These are phyloP conservation scores for Laspeyria flexula DNA, from an alignment of 2,888 invertebrate genomes.

Conservation along the genomic window DNA sequence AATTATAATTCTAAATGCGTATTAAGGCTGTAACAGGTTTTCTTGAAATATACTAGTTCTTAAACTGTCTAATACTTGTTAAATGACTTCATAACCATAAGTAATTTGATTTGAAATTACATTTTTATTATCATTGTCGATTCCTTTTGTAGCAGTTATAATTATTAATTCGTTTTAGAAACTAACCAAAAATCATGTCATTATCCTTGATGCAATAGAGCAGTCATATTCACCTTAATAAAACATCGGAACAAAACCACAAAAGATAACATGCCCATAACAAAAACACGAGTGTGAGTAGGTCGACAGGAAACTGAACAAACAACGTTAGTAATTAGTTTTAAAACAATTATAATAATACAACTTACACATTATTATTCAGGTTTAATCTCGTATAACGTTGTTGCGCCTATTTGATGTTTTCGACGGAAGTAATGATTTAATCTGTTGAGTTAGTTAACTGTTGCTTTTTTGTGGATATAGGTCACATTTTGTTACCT, in stretches of 20 bases:
- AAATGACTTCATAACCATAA: too few relatives aligned
- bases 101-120: too few relatives aligned
- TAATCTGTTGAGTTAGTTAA: constrained; percentile 14
- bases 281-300: not conserved
- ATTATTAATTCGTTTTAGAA: too few relatives aligned
- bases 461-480: not conserved
- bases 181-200: too few relatives aligned
- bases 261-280: not conserved
- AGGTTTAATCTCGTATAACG: constrained; percentile 12
- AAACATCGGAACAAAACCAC: constrained; percentile 4
- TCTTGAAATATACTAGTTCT: too few relatives aligned
- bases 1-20: too few relatives aligned
- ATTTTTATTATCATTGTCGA: too few relatives aligned
- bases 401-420: constrained; percentile 5
- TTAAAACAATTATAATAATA: constrained; percentile 8
- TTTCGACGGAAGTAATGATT: constrained; percentile 35
- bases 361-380: constrained; percentile 8
- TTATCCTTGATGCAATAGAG: too few relatives aligned
- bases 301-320: constrained; percentile 13
- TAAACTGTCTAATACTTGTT: too few relatives aligned
- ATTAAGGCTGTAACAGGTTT: too few relatives aligned
- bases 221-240: too few relatives aligned
- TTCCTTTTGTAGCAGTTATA: too few relatives aligned
- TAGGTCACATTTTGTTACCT: not conserved
- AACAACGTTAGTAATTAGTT: constrained; percentile 12